Conservation (phyloP, 1,140 invertebrate genomes). For the Aphelenchoides fujianensis region DNA sequence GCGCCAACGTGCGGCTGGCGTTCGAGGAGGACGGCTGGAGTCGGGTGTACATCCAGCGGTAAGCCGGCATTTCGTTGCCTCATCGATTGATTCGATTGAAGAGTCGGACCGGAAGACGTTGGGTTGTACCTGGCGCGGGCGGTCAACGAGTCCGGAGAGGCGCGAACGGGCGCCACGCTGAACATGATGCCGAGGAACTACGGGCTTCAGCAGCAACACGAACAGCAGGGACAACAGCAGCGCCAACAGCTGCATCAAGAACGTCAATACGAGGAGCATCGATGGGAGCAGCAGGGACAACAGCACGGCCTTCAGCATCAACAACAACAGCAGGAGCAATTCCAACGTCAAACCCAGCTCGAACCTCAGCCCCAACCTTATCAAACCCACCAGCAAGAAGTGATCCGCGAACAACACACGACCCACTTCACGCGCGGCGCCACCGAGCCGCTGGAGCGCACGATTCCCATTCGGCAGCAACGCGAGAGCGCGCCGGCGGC, state of each 20-base stretch:
- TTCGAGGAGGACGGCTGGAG: conserved; percentile 49
- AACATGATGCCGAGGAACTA: conserved; percentile 66
- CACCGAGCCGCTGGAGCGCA: neutral
- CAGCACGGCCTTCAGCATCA: too few relatives aligned
- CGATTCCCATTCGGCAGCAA: conserved; percentile 21
- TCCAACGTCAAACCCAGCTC: too few relatives aligned
- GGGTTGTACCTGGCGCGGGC: conserved; percentile 64
- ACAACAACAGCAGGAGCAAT: too few relatives aligned
- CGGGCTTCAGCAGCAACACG: too few relatives aligned
- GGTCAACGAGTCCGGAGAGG: conserved; percentile 72
- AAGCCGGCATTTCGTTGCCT: conserved; percentile 38
- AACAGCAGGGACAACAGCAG: too few relatives aligned
- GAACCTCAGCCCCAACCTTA: too few relatives aligned
- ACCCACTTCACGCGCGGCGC: neutral
- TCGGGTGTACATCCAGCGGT: conserved; percentile 42
- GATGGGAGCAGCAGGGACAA: too few relatives aligned
- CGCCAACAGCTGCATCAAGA: too few relatives aligned
- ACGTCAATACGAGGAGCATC: too few relatives aligned
- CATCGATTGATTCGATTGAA: too few relatives aligned
- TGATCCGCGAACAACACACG: neutral
- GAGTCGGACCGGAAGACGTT: conserved; percentile 5
- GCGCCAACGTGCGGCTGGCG: conserved; percentile 60
- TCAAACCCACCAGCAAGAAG: neutral
- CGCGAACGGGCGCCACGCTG: conserved; percentile 75
- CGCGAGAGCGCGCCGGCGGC: conserved; percentile 41